Conservation (phyloP, 2,113 vertebrate species). For the Anarhynchus alexandrinus region DNA sequence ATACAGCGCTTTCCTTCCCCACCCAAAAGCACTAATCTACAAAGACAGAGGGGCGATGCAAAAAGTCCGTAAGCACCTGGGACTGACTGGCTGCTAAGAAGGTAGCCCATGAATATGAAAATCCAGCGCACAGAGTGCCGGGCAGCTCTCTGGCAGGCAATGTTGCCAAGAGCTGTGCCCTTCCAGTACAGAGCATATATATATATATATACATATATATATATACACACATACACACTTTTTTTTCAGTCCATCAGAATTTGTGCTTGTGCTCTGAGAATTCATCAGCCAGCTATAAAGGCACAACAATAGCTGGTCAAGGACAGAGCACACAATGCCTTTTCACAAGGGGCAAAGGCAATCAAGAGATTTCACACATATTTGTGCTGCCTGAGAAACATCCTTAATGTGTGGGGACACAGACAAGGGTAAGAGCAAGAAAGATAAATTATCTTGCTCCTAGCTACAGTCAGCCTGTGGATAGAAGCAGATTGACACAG, state of each 20-base stretch:
- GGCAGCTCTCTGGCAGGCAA: not conserved
- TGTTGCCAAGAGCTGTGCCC: not conserved
- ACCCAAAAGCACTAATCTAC: not conserved
- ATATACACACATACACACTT: not conserved
- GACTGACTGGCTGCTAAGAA: not conserved
- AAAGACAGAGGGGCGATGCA: not conserved
- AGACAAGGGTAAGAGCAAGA: slow-evolving; percentile 66
- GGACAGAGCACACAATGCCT: slow-evolving; percentile 58
- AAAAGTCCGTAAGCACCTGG: not conserved
- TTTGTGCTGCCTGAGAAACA: slow-evolving; percentile 70
- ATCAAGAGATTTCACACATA: slow-evolving; percentile 71
- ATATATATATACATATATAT: not conserved
- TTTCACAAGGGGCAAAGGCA: slow-evolving; percentile 61
- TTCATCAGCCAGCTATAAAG: slow-evolving; percentile 48
- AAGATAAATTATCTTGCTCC: slow-evolving; percentile 71
- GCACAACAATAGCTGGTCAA: slow-evolving; percentile 60
- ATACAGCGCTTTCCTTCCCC: not conserved
- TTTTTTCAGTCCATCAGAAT: not conserved
- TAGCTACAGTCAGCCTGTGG: slow-evolving; percentile 66
- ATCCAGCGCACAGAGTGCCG: not conserved
- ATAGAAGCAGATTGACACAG: slow-evolving; percentile 71
- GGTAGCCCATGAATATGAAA: not conserved
- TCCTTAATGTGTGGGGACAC: slow-evolving; percentile 67
- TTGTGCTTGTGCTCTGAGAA: not conserved
- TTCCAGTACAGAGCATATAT: not conserved